Percentiles rank a stretch among this genome's conserved stretches.
Evolutionary conservation across 2,888 invertebrate species (phyloP).

Genomic region (Drosophila macrospina): DNA sequence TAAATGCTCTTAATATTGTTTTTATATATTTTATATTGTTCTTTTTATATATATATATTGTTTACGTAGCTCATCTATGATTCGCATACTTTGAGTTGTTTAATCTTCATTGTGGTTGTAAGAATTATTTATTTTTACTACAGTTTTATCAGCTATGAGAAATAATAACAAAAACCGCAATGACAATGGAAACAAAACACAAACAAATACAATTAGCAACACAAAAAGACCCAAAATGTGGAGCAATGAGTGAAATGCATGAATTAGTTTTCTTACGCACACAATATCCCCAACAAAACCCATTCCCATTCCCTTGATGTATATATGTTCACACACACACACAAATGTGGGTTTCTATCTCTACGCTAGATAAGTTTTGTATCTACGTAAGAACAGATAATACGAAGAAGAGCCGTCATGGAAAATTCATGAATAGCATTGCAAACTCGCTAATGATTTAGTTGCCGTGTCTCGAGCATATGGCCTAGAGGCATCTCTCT

Average conservation of each 20-base stretch:
- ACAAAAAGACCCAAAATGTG: conserved; percentile 50
- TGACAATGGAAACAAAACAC: conserved; percentile 46
- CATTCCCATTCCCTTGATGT: not conserved
- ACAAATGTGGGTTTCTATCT: conserved; percentile 33
- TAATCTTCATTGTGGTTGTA: conserved; percentile 4
- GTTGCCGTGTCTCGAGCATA: conserved; percentile 38
- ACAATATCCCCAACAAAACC: conserved; percentile 36
- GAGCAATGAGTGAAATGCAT: conserved; percentile 57
- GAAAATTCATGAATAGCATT: conserved; percentile 63
- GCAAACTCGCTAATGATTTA: conserved; percentile 36
- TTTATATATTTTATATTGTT: too few species aligned
- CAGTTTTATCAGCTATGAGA: conserved; percentile 61
- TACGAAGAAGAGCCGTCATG: conserved; percentile 55
- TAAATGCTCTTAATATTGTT: not conserved
- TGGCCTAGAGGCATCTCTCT: conserved; percentile 42
- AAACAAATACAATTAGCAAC: conserved; percentile 69
- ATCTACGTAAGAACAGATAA: conserved; percentile 25
- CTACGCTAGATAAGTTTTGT: conserved; percentile 46
- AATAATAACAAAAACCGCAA: conserved; percentile 28
- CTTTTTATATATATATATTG: not conserved
- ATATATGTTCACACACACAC: not conserved
- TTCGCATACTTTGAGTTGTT: not conserved
- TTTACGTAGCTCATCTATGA: conserved; percentile 12
- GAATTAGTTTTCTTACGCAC: conserved; percentile 36
- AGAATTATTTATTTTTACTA: conserved; percentile 31